These are phyloP conservation scores for Cirrhinus molitorella DNA, from an alignment of 2,797 vertebrate species.

Conservation along the genomic window DNA sequence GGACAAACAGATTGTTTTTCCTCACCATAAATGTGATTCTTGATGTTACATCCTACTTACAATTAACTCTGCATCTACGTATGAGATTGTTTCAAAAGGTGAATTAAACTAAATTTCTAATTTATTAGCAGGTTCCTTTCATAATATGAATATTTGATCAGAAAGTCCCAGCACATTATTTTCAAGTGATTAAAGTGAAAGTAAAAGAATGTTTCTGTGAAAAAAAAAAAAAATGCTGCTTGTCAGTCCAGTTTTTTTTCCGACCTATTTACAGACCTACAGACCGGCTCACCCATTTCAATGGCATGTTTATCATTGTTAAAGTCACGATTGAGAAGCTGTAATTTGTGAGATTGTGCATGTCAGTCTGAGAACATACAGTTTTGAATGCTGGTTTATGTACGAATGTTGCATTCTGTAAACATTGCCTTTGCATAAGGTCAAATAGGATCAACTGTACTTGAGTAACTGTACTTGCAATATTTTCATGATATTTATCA, in stretches of 20 bases:
- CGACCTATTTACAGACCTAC: background rate
- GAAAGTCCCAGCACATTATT: background rate
- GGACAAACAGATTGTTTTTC: background rate
- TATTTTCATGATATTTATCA: background rate
- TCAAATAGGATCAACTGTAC: no score
- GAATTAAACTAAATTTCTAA: no score
- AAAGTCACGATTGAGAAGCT: background rate
- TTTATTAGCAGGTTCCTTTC: background rate
- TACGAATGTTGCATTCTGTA: background rate
- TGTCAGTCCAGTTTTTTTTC: conserved; percentile 4
- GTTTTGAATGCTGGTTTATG: background rate
- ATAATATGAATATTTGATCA: background rate
- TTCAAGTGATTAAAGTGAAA: background rate
- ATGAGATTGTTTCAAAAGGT: no score
- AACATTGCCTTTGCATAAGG: no score
- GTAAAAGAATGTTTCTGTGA: background rate
- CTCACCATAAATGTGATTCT: background rate
- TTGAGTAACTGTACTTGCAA: background rate
- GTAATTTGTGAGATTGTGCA: no score
- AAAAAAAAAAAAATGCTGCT: background rate
- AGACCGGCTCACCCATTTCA: background rate
- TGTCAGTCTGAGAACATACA: background rate
- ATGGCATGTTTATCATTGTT: background rate
- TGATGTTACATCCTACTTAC: no score
- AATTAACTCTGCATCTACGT: no score